Percentiles rank a stretch among this genome's conserved stretches.
Evolutionary conservation across 2,113 vertebrate genomes (phyloP).

Genomic region (Lophochroa leadbeateri): DNA sequence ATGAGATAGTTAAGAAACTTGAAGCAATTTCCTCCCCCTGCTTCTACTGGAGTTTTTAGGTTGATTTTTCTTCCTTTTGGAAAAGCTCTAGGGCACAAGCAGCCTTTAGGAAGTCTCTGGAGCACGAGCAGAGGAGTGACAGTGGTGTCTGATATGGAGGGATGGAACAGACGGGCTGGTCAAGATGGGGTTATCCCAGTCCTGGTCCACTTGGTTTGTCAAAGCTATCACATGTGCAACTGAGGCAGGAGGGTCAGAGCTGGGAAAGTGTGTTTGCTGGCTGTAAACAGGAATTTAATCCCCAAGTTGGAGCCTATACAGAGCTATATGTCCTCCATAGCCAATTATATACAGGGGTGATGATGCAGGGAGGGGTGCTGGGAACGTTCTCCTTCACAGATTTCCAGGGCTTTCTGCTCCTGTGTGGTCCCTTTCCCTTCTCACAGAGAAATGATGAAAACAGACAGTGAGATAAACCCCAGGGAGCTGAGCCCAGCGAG

Average conservation of each 20-base stretch:
- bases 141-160: background rate
- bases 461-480: background rate
- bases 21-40: slow-evolving; percentile 13
- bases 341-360: background rate
- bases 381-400: background rate
- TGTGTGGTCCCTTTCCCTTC: slow-evolving; percentile 59
- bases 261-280: background rate
- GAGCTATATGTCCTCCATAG: background rate
- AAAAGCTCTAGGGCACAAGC: background rate
- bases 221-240: rapidly evolving
- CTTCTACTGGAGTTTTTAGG: background rate
- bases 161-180: background rate
- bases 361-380: background rate
- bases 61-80: background rate
- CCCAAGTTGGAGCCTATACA: background rate
- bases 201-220: background rate
- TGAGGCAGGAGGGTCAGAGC: background rate
- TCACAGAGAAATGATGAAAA: slow-evolving; percentile 10
- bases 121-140: background rate
- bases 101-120: background rate
- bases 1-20: slow-evolving; percentile 56
- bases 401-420: slow-evolving; percentile 51
- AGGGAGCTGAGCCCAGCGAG: background rate
- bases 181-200: background rate
- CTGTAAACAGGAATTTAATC: background rate